A percentile compares a stretch with the other conserved stretches of the same genome.
Evolutionary conservation across 2,113 vertebrate genomes (phyloP).

Genomic region (Coptodon bakossiorum): DNA sequence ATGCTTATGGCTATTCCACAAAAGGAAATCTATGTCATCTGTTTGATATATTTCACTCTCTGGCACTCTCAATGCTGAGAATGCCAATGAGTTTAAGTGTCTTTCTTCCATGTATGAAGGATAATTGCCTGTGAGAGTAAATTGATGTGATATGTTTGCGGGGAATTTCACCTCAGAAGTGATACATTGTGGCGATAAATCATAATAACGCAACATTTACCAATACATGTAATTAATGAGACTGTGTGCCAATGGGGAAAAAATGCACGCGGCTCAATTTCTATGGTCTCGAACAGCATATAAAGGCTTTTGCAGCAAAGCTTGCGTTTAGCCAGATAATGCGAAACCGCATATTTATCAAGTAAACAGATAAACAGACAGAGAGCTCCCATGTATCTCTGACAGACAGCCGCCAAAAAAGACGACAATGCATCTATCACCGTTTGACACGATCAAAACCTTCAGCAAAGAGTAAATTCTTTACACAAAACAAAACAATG

Average conservation of each 20-base stretch:
- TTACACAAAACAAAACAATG: background rate
- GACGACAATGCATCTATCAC: slow-evolving; percentile 10
- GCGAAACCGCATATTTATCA: background rate
- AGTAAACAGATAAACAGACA: background rate
- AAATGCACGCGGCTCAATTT: background rate
- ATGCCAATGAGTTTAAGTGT: slow-evolving; percentile 4
- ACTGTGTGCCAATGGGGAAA: slow-evolving; percentile 13
- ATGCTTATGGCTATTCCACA: slow-evolving; percentile 16
- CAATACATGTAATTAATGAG: slow-evolving; percentile 54
- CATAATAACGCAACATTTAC: slow-evolving; percentile 39
- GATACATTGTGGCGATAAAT: slow-evolving; percentile 56
- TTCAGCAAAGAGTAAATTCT: background rate
- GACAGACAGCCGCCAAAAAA: slow-evolving; percentile 22
- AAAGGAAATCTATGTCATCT: slow-evolving; percentile 19
- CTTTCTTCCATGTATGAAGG: background rate
- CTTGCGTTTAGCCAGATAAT: background rate
- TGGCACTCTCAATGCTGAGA: background rate
- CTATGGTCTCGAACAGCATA: background rate
- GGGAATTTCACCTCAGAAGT: slow-evolving; percentile 18
- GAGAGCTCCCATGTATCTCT: background rate
- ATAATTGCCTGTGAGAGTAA: background rate
- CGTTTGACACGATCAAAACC: background rate
- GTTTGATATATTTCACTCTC: slow-evolving; percentile 30
- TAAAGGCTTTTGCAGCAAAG: background rate
- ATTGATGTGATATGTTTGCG: slow-evolving; percentile 25